Evolutionary conservation across 2,113 vertebrate genomes (phyloP), one percentile per base, ranked within the genome.

Genomic region (Sander lucioperca): DNA sequence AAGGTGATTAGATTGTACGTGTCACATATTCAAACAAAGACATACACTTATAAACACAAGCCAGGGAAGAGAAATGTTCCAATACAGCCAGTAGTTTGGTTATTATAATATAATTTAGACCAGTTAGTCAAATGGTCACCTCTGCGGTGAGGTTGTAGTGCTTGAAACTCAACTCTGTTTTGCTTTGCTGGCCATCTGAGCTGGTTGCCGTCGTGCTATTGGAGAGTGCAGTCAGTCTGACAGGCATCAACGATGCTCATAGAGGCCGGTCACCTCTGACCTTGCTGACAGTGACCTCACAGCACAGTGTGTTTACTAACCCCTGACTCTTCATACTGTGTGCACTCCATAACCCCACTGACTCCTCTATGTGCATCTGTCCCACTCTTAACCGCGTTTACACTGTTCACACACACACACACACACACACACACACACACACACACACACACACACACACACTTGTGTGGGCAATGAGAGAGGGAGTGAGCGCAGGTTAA

Each of bases 271-370:
- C 84, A 88, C 86, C 79, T 90, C 71, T 88, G 80, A 92, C 89
- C 86, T 83, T 79, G 80, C 88, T 86, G 83, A 89, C 83, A 86
- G 82, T 79, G 50, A 91, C 86, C 84, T 85, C 74, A 75, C 50
- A 36, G 80, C 80, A 66, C 58, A 77, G 88, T 69, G 59, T 75
- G 33, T 88, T 87, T 72, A 82, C 79, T 68, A 66, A 91, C 77
- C 79, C 23, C 64, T 47, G 74, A 83, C 77, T 53, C 43, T 5
- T 79, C 25, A 15, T 48, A 80, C 39, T 61, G 80, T 23, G 51
- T 82, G 70, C 51, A 91, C 84, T 86, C 73, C 5, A 39, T 80
- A 73, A 90, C 75, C 82, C 77, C 74, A 9, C 39, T 54, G 61
- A 53, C 74, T 80, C 25, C 58, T 59, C 68, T 25, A 14, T 43